Evolutionary conservation across 2,113 vertebrate genomes (phyloP), one percentile per base, ranked within the genome.

Genomic region (Pelecanus crispus): DNA sequence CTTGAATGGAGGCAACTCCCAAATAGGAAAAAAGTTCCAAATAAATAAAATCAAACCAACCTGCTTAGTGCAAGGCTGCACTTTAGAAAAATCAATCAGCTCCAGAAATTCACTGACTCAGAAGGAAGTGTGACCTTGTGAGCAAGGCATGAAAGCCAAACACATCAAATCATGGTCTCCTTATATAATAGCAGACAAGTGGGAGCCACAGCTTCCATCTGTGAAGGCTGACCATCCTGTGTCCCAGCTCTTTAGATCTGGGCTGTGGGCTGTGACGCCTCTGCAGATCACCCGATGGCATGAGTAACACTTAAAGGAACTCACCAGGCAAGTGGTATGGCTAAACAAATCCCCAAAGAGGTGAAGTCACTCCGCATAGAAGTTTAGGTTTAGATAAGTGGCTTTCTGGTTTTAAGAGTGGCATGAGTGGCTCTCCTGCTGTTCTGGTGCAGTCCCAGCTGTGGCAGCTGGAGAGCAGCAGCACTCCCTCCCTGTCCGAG

Each of bases 41-140:
- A 79, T 77, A 85, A 92, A 68, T 32, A 61, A 72, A 92, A 86
- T 66, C 42, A 80, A 93, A 40, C 32, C 55, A 71, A 86, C 24
- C 31, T 50, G 28, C 63, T 92, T 72, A 71, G 62, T 68, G 49
- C 59, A 81, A 91, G 56, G 31, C 49, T 96, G 77, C 77, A 44
- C 88, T 93, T 94, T 13, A 84, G 44, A 96, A 93, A 94, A 96
- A 92, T 94, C 86, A 72, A 68, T 94, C 5, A 0, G 17, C 19
- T 84, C 12, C 40, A 93, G 86, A 83, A 84, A 83, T 86, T 86
- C 80, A 84, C 82, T 84, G 61, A 95, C 21, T 79, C n/a, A 79
- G 81, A 89, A 89, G 49, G 68, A 93, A 89, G 17, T 14, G 31
- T 89, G 86, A 95, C 86, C 80, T 94, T 93, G 80, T 85, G 49